Evolutionary conservation across 2,797 vertebrate species (phyloP).

Genomic region (Bucorvus abyssinicus): DNA sequence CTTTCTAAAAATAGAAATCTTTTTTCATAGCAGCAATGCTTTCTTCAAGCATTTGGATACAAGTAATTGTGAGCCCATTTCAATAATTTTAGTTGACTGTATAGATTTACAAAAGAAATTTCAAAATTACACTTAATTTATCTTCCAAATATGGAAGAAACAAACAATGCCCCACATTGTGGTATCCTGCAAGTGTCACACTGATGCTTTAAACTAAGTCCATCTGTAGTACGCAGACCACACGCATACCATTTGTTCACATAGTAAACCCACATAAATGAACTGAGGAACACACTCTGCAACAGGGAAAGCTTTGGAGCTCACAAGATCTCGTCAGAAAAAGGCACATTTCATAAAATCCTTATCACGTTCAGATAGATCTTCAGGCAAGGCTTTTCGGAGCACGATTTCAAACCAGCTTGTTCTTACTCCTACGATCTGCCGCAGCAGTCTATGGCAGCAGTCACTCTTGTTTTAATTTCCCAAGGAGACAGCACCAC

Average conservation of each 20-base stretch:
- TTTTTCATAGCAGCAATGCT: conserved; percentile 86
- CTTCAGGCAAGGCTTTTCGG: conserved; percentile 56
- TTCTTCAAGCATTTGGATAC: conserved; percentile 81
- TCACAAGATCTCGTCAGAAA: conserved; percentile 77
- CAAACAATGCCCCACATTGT: conserved; percentile 83
- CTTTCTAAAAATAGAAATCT: conserved; percentile 86
- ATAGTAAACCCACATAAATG: conserved; percentile 69
- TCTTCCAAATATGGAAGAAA: conserved; percentile 86
- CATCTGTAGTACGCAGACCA: conserved; percentile 69
- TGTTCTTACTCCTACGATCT: conserved; percentile 46
- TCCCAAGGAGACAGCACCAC: conserved; percentile 79
- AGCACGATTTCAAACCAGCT: conserved; percentile 43
- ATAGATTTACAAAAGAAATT: conserved; percentile 75
- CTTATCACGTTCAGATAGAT: conserved; percentile 61
- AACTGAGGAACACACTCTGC: conserved; percentile 70
- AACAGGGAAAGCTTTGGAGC: conserved; percentile 78
- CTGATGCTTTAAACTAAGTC: conserved; percentile 73
- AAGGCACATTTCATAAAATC: conserved; percentile 82
- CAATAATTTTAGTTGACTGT: conserved; percentile 76
- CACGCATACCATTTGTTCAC: conserved; percentile 74
- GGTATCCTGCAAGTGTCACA: conserved; percentile 79
- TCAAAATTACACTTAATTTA: conserved; percentile 78
- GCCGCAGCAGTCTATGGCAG: conserved; percentile 29
- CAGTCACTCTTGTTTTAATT: conserved; percentile 32
- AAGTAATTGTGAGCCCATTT: conserved; percentile 78